phyloP scores from a whole-genome alignment of 2,797 vertebrate genomes.

The Hyperoplus immaculatus region DNA sequence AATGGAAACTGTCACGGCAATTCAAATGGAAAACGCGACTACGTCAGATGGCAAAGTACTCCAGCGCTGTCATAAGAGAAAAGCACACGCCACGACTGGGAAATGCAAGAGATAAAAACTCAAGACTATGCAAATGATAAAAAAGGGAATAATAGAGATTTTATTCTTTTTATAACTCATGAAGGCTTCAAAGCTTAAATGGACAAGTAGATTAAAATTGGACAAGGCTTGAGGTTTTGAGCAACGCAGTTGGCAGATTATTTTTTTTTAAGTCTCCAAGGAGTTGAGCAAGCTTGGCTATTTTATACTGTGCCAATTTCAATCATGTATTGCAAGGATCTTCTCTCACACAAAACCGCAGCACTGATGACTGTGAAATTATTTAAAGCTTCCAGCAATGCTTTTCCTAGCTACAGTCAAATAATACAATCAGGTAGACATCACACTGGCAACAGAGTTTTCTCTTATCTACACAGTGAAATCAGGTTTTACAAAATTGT shows the following conservation, averaged over 20 bases:
- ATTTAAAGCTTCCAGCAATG: constrained; percentile 4
- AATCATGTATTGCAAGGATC: constrained; percentile 23
- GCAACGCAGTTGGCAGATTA: constrained; percentile 21
- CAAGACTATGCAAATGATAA: neutral
- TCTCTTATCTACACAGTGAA: neutral
- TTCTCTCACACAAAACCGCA: constrained; percentile 26
- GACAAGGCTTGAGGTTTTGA: constrained; percentile 1
- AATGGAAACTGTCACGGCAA: constrained; percentile 68
- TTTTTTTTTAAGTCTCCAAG: constrained; percentile 10
- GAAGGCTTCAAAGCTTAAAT: neutral
- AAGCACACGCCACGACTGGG: constrained; percentile 21
- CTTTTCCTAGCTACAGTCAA: constrained; percentile 4
- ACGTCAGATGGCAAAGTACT: constrained; percentile 58
- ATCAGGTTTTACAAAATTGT: neutral
- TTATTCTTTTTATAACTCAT: neutral
- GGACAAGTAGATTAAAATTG: constrained; percentile 1
- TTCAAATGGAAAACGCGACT: constrained; percentile 64
- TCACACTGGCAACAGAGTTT: neutral
- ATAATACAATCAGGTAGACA: constrained; percentile 4
- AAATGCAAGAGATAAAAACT: constrained; percentile 19
- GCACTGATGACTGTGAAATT: neutral
- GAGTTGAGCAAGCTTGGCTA: constrained; percentile 1
- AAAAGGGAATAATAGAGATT: neutral
- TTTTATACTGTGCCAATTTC: constrained; percentile 4
- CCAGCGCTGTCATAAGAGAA: constrained; percentile 28